These are phyloP conservation scores for Cottus gobio DNA, from an alignment of 2,113 vertebrate species.

Conservation along the genomic window DNA sequence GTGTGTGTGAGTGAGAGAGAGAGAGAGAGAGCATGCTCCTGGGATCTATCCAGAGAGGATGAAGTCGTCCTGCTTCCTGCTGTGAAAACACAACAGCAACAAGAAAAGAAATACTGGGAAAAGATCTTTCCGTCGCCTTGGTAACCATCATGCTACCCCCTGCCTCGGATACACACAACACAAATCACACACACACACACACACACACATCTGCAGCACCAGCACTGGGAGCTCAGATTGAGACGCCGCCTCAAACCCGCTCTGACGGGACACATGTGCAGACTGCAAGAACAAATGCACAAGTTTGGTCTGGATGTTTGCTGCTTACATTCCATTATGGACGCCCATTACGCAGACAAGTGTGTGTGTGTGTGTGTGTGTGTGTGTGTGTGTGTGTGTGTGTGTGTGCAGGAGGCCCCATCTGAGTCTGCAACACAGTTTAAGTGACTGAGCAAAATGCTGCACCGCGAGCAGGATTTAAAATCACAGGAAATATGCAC, in stretches of 20 bases:
- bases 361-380: slow-evolving; percentile 48
- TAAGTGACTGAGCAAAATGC: not conserved
- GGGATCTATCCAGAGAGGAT: slow-evolving; percentile 65
- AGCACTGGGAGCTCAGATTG: too few species aligned
- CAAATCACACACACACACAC: not conserved
- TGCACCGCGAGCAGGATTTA: not conserved
- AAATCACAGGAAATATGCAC: slow-evolving; percentile 8
- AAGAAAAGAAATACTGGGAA: not conserved
- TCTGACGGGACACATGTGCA: slow-evolving; percentile 77
- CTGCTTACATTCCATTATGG: too few species aligned
- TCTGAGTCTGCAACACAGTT: not conserved
- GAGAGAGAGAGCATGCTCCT: slow-evolving; percentile 27
- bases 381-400: slow-evolving; percentile 62
- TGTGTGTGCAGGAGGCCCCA: not conserved
- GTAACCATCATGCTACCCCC: slow-evolving; percentile 69
- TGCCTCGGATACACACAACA: not conserved
- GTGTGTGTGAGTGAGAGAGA: too few species aligned
- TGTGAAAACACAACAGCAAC: slow-evolving; percentile 22
- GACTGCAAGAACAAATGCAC: too few species aligned
- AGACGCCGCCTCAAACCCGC: slow-evolving; percentile 43
- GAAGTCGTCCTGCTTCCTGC: slow-evolving; percentile 48
- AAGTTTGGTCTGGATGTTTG: too few species aligned
- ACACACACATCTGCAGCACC: too few species aligned
- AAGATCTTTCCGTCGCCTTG: slow-evolving; percentile 67
- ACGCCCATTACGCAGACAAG: not conserved